phyloP scores from a whole-genome alignment of 2,113 vertebrate species.

The Falco punctatus region DNA sequence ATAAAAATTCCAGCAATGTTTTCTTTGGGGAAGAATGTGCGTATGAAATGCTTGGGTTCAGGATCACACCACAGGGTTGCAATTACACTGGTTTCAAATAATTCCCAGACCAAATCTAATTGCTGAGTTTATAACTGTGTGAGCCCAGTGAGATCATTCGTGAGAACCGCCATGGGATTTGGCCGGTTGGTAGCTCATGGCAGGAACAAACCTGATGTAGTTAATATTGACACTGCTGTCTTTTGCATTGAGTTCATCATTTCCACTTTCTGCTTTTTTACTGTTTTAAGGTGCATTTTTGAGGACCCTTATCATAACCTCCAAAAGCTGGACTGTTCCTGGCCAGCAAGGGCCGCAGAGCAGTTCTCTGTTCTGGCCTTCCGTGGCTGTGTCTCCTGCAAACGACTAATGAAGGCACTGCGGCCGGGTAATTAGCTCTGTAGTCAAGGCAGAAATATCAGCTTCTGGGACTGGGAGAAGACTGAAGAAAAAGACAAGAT shows the following conservation, averaged over 20 bases:
- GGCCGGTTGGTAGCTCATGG: not conserved
- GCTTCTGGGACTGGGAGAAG: not conserved
- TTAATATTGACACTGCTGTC: not conserved
- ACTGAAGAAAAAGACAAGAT: not conserved
- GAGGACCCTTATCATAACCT: not conserved
- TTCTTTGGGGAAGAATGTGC: not conserved
- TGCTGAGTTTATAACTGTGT: not conserved
- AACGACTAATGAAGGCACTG: rapidly evolving
- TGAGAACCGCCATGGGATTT: not conserved
- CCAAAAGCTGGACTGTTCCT: not conserved
- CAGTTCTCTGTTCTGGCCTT: not conserved
- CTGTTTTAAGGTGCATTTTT: not conserved
- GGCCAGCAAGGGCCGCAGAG: not conserved
- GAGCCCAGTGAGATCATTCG: not conserved
- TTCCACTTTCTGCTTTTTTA: not conserved
- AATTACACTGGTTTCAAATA: not conserved
- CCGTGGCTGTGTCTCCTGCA: not conserved
- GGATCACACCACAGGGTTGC: not conserved
- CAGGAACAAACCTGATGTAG: not conserved
- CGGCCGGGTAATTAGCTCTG: not conserved
- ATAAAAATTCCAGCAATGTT: not conserved
- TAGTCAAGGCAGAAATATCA: not conserved
- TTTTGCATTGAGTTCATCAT: not conserved
- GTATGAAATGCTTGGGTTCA: not conserved
- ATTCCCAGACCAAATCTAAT: not conserved